Conservation (phyloP, 1,140 invertebrate species). For the Brachionus manjavacas region DNA sequence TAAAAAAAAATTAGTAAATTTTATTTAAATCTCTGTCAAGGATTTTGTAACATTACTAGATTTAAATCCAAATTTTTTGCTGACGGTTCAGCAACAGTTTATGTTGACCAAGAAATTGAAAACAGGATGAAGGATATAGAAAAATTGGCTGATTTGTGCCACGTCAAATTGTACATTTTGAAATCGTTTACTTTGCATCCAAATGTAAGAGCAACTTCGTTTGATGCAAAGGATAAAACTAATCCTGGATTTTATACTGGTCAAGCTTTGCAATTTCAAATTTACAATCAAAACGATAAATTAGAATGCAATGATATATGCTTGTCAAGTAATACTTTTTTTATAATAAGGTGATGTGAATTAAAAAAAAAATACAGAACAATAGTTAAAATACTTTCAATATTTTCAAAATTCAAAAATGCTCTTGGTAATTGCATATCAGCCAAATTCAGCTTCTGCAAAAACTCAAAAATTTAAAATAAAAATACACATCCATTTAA, state of each 20-base stretch:
- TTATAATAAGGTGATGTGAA: no score
- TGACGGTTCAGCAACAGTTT: slow-evolving; percentile 9
- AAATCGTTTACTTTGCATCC: slow-evolving; percentile 9
- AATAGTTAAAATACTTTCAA: no score
- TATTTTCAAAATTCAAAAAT: no score
- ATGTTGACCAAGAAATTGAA: slow-evolving; percentile 3
- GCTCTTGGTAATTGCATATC: no score
- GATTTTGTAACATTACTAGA: background rate
- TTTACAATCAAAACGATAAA: background rate
- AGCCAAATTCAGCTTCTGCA: no score
- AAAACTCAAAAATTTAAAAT: no score
- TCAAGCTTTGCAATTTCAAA: background rate
- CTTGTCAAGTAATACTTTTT: background rate
- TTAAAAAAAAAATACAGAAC: no score
- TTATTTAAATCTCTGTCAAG: background rate
- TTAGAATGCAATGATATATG: slow-evolving; percentile 18
- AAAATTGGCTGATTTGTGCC: background rate
- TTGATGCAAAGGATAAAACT: slow-evolving; percentile 22
- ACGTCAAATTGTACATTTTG: background rate
- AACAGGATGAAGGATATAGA: background rate
- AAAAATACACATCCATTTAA: no score
- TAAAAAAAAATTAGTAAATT: background rate
- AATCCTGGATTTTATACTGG: slow-evolving; percentile 27
- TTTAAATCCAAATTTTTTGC: background rate
- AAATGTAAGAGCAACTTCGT: background rate